phyloP scores from a whole-genome alignment of 2,113 vertebrate genomes.

The Mirounga angustirostris region DNA sequence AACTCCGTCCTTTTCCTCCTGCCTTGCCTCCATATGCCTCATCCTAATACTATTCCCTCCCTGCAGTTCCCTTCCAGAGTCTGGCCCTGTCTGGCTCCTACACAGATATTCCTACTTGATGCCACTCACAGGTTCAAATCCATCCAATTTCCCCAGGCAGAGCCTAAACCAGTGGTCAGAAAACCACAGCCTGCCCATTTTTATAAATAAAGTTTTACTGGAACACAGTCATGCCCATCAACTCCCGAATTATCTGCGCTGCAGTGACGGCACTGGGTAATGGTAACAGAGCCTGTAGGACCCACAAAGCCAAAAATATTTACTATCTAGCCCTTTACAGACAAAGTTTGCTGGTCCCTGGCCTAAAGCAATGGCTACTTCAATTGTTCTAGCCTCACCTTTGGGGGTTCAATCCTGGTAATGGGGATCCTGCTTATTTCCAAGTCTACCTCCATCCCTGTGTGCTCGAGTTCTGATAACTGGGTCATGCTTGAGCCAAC shows the following conservation, averaged over 20 bases:
- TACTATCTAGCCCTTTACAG: background rate
- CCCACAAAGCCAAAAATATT: background rate
- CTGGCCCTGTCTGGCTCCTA: constrained; percentile 22
- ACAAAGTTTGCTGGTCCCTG: background rate
- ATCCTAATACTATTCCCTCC: background rate
- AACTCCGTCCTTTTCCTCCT: background rate
- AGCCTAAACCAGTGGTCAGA: background rate
- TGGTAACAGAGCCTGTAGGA: background rate
- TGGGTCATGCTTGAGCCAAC: background rate
- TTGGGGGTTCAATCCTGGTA: background rate
- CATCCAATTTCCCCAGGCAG: background rate
- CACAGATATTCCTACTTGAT: background rate
- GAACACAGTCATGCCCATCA: background rate
- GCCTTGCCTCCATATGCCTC: background rate
- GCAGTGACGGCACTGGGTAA: background rate
- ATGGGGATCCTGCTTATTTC: background rate
- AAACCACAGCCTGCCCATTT: background rate
- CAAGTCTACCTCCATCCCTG: background rate
- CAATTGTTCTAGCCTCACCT: background rate
- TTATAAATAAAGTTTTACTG: background rate
- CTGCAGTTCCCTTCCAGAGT: background rate
- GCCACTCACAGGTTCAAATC: background rate
- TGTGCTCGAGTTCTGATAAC: background rate
- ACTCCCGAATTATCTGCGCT: background rate
- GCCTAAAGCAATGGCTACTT: background rate